A percentile compares a stretch with the other conserved stretches of the same genome.
These are phyloP conservation scores for Enteromius viviparus DNA, from an alignment of 2,797 vertebrate genomes.

Conservation along the genomic window DNA sequence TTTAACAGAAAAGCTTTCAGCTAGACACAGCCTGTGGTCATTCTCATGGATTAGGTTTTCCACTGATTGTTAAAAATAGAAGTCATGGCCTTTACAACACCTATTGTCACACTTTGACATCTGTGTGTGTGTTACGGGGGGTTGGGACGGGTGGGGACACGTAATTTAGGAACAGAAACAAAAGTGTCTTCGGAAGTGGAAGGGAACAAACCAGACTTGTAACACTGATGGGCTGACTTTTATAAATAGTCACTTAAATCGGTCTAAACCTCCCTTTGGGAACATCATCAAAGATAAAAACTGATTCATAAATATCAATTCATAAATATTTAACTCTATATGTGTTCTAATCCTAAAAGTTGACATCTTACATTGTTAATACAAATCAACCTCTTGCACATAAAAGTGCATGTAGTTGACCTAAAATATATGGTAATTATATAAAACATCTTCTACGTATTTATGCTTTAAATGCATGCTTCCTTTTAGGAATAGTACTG, in stretches of 20 bases:
- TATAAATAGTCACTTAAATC: neutral
- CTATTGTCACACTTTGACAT: slow-evolving; percentile 14
- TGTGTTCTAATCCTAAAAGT: neutral
- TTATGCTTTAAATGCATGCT: neutral
- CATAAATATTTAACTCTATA: neutral
- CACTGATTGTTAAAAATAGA: slow-evolving; percentile 31
- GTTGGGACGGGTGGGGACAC: neutral
- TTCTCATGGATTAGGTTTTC: slow-evolving; percentile 33
- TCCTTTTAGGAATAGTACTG: neutral
- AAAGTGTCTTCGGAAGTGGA: slow-evolving; percentile 26
- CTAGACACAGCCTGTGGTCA: slow-evolving; percentile 15
- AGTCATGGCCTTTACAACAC: slow-evolving; percentile 12
- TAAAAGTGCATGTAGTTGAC: neutral
- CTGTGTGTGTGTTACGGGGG: neutral
- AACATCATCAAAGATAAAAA: neutral
- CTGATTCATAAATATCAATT: neutral
- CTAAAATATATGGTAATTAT: neutral
- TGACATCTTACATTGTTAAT: neutral
- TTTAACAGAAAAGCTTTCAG: slow-evolving; percentile 31
- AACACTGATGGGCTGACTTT: neutral
- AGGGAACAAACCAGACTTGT: slow-evolving; percentile 15
- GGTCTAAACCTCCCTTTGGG: neutral
- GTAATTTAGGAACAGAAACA: slow-evolving; percentile 15
- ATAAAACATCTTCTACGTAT: neutral
- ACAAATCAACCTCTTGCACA: neutral